These are phyloP conservation scores for Rattus rattus DNA, from an alignment of 2,113 vertebrate genomes.

Conservation along the genomic window DNA sequence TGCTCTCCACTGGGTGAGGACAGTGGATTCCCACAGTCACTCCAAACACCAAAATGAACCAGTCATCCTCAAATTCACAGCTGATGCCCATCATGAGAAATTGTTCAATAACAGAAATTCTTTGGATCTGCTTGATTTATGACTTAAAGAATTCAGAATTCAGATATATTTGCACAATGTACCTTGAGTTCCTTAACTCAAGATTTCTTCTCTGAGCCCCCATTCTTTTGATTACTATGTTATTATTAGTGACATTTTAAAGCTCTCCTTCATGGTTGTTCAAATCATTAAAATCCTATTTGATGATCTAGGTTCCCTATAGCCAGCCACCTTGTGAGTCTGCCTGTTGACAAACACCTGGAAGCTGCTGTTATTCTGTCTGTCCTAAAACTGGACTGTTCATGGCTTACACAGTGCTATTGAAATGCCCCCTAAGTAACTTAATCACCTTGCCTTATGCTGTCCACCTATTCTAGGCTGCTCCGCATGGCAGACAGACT, in stretches of 20 bases:
- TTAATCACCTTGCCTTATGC: background rate
- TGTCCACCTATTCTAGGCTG: background rate
- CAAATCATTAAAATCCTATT: background rate
- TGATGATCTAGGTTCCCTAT: background rate
- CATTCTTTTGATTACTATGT: background rate
- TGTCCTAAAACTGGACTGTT: background rate
- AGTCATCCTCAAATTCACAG: background rate
- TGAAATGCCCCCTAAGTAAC: background rate
- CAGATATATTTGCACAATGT: background rate
- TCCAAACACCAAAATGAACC: conserved; percentile 14
- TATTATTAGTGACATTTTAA: background rate
- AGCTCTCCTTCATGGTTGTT: background rate
- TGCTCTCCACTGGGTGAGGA: background rate
- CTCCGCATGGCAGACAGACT: background rate
- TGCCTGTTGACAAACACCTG: background rate
- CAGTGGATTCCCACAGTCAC: background rate
- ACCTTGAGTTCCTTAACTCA: background rate
- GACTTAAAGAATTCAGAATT: background rate
- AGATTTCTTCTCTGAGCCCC: background rate
- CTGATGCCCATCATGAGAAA: background rate
- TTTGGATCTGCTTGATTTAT: conserved; percentile 27
- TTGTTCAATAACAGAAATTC: background rate
- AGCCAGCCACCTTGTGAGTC: background rate
- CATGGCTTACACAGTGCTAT: background rate
- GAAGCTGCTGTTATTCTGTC: background rate